These are phyloP conservation scores for Heliconius melpomene DNA, from an alignment of 1,140 invertebrate species.

Conservation along the genomic window DNA sequence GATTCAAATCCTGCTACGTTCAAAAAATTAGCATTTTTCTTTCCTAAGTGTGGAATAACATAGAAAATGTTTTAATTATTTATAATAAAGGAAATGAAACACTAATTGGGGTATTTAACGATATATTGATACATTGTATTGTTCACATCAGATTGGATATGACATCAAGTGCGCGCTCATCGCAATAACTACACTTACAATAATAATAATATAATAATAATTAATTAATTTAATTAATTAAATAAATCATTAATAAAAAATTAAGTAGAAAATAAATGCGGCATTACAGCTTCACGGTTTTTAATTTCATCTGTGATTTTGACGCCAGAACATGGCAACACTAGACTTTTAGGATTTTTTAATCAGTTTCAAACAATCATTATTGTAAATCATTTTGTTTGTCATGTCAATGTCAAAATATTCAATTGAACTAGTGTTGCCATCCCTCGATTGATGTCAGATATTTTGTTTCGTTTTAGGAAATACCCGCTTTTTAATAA, in stretches of 20 bases:
- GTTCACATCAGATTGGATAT: conserved; percentile 57
- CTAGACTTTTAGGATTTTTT: conserved; percentile 26
- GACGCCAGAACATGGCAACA: conserved; percentile 51
- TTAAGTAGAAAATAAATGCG: conserved; percentile 66
- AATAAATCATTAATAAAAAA: conserved; percentile 42
- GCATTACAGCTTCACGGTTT: conserved; percentile 50
- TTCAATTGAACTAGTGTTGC: conserved; percentile 22
- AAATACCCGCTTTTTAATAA: not conserved
- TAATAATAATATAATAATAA: conserved; percentile 50
- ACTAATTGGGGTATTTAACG: conserved; percentile 47
- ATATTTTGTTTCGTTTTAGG: not conserved
- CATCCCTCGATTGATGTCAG: conserved; percentile 31
- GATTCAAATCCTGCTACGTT: too few species aligned
- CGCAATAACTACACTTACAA: conserved; percentile 49
- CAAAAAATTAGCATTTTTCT: too few species aligned
- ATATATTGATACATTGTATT: conserved; percentile 60
- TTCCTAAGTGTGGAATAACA: too few species aligned
- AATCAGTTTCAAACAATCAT: not conserved
- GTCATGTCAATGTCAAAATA: not conserved
- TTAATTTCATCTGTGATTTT: conserved; percentile 64
- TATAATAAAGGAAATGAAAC: conserved; percentile 40
- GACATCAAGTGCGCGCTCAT: conserved; percentile 61
- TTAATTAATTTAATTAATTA: conserved; percentile 33
- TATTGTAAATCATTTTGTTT: not conserved
- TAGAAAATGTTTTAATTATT: too few species aligned